These are phyloP conservation scores for Erannis defoliaria DNA, from an alignment of 2,888 invertebrate species.

Conservation along the genomic window DNA sequence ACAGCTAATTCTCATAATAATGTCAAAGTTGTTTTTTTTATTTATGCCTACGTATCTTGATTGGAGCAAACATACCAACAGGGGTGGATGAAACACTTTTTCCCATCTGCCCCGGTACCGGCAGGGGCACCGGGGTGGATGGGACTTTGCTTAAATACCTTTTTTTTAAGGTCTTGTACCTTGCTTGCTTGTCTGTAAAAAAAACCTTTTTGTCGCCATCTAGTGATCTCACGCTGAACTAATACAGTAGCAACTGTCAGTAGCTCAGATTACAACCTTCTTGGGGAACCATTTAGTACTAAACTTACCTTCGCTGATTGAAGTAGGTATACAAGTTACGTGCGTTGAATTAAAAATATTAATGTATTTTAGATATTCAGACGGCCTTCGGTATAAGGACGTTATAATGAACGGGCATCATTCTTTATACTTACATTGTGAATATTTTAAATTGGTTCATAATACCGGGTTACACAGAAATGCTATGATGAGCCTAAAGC, in stretches of 20 bases:
- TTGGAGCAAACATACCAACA: too few relatives aligned
- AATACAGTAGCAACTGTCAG: background rate
- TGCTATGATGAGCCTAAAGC: background rate
- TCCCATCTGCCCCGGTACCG: too few relatives aligned
- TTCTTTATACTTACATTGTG: background rate
- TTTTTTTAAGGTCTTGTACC: too few relatives aligned
- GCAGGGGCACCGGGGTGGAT: too few relatives aligned
- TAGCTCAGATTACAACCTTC: background rate
- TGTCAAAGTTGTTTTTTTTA: too few relatives aligned
- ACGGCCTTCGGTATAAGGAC: conserved; percentile 33
- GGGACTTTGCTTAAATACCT: too few relatives aligned
- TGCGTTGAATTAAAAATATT: conserved; percentile 15
- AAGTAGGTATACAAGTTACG: too few relatives aligned
- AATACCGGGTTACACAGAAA: background rate
- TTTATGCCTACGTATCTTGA: too few relatives aligned
- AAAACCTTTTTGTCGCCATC: background rate
- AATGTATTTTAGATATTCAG: conserved; percentile 14
- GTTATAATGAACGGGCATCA: conserved; percentile 11
- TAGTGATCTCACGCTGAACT: background rate
- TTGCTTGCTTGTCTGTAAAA: background rate
- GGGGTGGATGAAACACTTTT: too few relatives aligned
- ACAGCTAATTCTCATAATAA: too few relatives aligned
- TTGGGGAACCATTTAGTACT: background rate
- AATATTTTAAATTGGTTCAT: conserved; percentile 6
- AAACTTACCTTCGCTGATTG: background rate